A percentile compares a stretch with the other conserved stretches of the same genome.
These are phyloP conservation scores for human DNA, from an alignment of 2,113 vertebrate genomes.

Conservation along the genomic window GRCh38 chr19:31479001-31479500, in stretches of 20 bases:
- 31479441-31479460: not conserved
- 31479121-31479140: not conserved
- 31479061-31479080: not conserved
- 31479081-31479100: not conserved
- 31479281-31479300: not conserved
- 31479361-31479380: rapidly evolving
- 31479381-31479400: not conserved
- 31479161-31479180: too few relatives aligned
- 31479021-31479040: not conserved
- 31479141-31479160: too few relatives aligned
- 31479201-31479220: not conserved
- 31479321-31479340: not conserved
- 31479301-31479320: not conserved
- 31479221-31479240: not conserved
- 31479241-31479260: too few relatives aligned
- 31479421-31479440: not conserved
- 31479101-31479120: not conserved
- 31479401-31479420: not conserved
- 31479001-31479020: not conserved
- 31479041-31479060: not conserved
- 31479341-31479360: not conserved
- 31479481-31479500: not conserved
- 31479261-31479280: not conserved
- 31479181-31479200: too few relatives aligned
- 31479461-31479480: too few relatives aligned